These are phyloP conservation scores for Ostrea denselamellosa DNA, from an alignment of 1,140 invertebrate genomes.

Conservation along the genomic window DNA sequence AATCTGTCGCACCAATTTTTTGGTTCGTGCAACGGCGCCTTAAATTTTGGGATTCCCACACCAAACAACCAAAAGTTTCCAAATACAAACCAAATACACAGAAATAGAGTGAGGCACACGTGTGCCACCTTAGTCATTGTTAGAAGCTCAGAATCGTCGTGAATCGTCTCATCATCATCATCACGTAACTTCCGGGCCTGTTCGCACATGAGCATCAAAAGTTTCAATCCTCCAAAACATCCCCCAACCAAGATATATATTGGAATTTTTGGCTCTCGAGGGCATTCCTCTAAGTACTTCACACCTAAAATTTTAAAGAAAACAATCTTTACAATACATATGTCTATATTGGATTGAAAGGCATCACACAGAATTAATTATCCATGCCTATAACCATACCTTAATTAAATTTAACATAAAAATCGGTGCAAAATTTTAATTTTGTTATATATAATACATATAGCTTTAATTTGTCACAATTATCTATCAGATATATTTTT, in stretches of 20 bases:
- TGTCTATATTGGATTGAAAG: too few relatives aligned
- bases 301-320: conserved; percentile 82
- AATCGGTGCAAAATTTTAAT: too few relatives aligned
- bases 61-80: conserved; percentile 84
- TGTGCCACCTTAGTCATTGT: conserved; percentile 61
- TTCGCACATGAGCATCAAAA: conserved; percentile 35
- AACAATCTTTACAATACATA: background rate
- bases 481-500: too few relatives aligned
- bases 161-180: conserved; percentile 80
- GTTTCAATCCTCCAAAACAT: conserved; percentile 81
- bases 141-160: conserved; percentile 71
- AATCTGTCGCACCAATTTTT: conserved; percentile 72
- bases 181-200: conserved; percentile 76
- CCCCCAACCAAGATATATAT: conserved; percentile 92
- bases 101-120: conserved; percentile 81
- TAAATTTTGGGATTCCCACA: conserved; percentile 71
- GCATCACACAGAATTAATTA: too few relatives aligned
- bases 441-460: too few relatives aligned
- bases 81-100: conserved; percentile 78
- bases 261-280: conserved; percentile 87
- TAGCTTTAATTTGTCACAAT: too few relatives aligned
- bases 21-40: conserved; percentile 82
- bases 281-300: conserved; percentile 88
- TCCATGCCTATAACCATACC: too few relatives aligned
- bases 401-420: too few relatives aligned